Base-by-base conservation (phyloP, 2,888 invertebrate genomes). In the Cabera pusaria region DNA sequence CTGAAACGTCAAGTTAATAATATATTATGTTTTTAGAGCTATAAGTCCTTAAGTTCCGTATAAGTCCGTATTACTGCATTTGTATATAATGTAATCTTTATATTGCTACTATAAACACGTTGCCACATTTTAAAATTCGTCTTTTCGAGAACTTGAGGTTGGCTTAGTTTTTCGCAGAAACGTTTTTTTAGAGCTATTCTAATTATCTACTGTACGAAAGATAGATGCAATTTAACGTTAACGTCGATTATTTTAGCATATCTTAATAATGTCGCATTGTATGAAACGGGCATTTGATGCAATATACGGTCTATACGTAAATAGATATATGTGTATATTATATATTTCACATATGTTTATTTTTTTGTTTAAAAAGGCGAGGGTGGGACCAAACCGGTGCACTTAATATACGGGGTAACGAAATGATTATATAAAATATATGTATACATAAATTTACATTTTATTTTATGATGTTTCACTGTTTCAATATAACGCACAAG, bases 361-460 rank as follows among this genome's bases (percentile, higher is more conserved):
- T n/a, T n/a, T n/a, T n/a, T n/a, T n/a, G n/a, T n/a, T n/a, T n/a
- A n/a, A n/a, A n/a, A 40, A 40, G 16, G 37, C 40, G 43, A 42
- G 41, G 44, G 52, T 58, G 87, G 87, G 87, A 85, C 87, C 87
- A 88, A 85, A 85, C 86, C 84, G 86, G 86, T 85, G 82, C 84
- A 83, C 77, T 66, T n/a, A 70, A 70, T 58, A 42, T 51, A 67
- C 52, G 60, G 64, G 79, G 75, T 76, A 75, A 60, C 45, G 28
- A 54, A 40, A 50, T 50, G 43, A 54, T 60, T 63, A 72, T 70
- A 64, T 67, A 60, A 48, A 54, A 47, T 37, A 46, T 48, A 58
- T 61, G 67, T 53, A 58, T 42, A 46, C 51, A 44, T 53, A 59
- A 57, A 57, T n/a, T n/a, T n/a, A n/a, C 59, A 59, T 54, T 39